Percentiles rank a stretch among this genome's conserved stretches.
Evolutionary conservation across 2,888 invertebrate species (phyloP).

Genomic region (Phaonia tiefii): DNA sequence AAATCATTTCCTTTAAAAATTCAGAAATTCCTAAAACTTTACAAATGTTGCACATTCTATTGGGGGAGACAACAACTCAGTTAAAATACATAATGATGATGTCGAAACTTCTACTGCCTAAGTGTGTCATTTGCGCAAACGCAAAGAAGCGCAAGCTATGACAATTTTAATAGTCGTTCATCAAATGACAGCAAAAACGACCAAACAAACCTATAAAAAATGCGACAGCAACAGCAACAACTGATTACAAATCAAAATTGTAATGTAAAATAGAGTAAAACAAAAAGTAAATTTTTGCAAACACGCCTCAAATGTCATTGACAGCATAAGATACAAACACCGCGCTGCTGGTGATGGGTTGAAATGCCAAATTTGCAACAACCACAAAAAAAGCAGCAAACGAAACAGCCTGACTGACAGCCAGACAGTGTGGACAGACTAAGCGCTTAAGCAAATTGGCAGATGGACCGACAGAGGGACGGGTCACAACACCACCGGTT

Average conservation of each 20-base stretch:
- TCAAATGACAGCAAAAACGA: conserved; percentile 2
- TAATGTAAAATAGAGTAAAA: conserved; percentile 26
- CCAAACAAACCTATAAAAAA: too few relatives aligned
- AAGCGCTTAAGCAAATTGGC: not conserved
- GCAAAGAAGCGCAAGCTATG: conserved; percentile 27
- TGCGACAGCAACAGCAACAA: not conserved
- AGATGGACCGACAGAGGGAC: not conserved
- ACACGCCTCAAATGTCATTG: conserved; percentile 37
- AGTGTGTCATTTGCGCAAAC: conserved; percentile 35
- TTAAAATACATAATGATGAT: too few relatives aligned
- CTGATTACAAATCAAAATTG: conserved; percentile 33
- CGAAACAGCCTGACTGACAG: too few relatives aligned
- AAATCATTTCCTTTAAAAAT: too few relatives aligned
- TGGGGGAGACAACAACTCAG: too few relatives aligned
- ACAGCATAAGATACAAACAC: conserved; percentile 1
- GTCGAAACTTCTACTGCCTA: not conserved
- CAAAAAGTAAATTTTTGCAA: not conserved
- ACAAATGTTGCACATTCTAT: too few relatives aligned
- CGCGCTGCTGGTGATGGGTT: not conserved
- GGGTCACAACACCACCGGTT: too few relatives aligned
- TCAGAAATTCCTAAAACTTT: too few relatives aligned
- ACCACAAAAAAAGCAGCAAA: not conserved
- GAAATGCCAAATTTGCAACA: conserved; percentile 11
- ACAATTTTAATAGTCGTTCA: conserved; percentile 28
- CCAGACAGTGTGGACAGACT: too few relatives aligned